phyloP scores from a whole-genome alignment of 92 coral and sea anemone genomes.

The Epizoanthus ramosus region DNA sequence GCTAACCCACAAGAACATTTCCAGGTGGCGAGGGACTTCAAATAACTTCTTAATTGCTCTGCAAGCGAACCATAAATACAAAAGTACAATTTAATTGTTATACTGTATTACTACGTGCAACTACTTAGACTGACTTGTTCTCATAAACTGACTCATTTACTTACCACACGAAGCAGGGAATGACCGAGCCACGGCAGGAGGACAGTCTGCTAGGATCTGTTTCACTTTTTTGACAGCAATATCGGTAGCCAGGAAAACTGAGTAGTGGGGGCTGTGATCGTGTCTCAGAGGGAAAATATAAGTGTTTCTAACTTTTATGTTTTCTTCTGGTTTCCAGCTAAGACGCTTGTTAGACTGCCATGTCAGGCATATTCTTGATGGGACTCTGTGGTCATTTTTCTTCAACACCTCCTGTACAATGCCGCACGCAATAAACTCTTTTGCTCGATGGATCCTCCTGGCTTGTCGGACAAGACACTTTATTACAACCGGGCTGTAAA shows the following conservation, averaged over 20 bases:
- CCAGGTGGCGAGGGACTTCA: too few relatives aligned
- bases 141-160: not conserved
- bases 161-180: slow-evolving; percentile 38
- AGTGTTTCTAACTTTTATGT: not conserved
- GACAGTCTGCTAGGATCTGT: slow-evolving; percentile 24
- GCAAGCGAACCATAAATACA: not conserved
- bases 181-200: not conserved
- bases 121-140: not conserved
- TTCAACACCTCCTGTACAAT: slow-evolving; percentile 23
- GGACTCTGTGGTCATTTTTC: not conserved
- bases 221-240: not conserved
- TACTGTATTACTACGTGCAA: not conserved
- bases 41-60: too few relatives aligned
- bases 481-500: slow-evolving; percentile 23
- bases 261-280: slow-evolving; percentile 25
- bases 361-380: slow-evolving; percentile 24
- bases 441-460: slow-evolving; percentile 17
- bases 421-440: slow-evolving; percentile 34
- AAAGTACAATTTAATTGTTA: not conserved
- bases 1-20: too few relatives aligned
- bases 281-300: slow-evolving; percentile 21
- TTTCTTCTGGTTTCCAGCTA: slow-evolving; percentile 38
- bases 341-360: slow-evolving; percentile 29
- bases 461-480: slow-evolving; percentile 30
- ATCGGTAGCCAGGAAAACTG: slow-evolving; percentile 25